Evolutionary conservation across 2,797 vertebrate species (phyloP).

Genomic region (Acanthis flammea): DNA sequence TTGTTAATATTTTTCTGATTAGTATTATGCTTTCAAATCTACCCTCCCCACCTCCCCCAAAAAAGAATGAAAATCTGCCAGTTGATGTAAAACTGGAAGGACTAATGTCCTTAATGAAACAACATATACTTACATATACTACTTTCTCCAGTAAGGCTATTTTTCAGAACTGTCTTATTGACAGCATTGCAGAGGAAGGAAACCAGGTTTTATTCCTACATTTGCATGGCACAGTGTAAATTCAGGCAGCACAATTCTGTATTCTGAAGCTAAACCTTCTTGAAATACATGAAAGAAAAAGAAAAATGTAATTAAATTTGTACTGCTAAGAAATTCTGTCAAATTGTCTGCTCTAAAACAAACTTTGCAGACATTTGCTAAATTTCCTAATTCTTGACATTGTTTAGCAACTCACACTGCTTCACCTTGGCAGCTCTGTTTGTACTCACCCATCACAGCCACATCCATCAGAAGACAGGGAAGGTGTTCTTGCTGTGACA

Average conservation of each 20-base stretch:
- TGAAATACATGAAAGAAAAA: neutral
- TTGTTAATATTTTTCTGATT: neutral
- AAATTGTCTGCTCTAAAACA: neutral
- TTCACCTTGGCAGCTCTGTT: neutral
- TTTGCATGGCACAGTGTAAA: neutral
- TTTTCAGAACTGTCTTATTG: neutral
- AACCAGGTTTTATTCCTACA: neutral
- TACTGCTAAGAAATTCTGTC: neutral
- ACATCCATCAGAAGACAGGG: fast-evolving
- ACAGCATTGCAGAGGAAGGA: neutral
- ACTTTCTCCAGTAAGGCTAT: neutral
- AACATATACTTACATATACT: neutral
- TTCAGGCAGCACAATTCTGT: neutral
- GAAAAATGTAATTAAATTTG: neutral
- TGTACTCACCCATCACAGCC: neutral
- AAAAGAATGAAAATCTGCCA: neutral
- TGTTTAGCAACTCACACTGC: neutral
- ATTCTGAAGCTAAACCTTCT: neutral
- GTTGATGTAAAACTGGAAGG: neutral
- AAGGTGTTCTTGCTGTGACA: fast-evolving
- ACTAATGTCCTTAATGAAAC: neutral
- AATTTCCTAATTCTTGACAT: neutral
- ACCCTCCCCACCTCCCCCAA: too few relatives aligned
- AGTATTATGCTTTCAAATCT: neutral
- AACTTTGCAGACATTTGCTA: neutral